phyloP scores from a whole-genome alignment of 2,113 vertebrate genomes.

The Procavia capensis region DNA sequence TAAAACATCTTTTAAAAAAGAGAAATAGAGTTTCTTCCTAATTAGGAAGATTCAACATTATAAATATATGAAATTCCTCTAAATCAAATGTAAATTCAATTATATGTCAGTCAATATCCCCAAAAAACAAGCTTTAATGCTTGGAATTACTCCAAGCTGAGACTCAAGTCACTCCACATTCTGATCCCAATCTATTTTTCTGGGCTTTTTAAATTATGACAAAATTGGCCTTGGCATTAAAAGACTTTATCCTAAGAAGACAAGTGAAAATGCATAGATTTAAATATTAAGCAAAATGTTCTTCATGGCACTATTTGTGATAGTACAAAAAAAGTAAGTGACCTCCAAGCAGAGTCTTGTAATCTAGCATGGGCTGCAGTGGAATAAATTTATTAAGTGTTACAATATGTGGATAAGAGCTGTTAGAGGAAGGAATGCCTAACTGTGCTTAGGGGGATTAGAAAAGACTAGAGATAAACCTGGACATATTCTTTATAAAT shows the following conservation, averaged over 20 bases:
- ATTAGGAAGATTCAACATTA: slow-evolving; percentile 5
- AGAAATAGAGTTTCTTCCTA: background rate
- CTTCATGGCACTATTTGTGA: background rate
- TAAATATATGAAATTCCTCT: background rate
- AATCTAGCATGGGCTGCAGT: background rate
- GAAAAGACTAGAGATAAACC: background rate
- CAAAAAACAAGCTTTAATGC: background rate
- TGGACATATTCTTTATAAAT: background rate
- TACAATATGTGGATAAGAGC: background rate
- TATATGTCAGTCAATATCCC: background rate
- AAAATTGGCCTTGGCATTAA: background rate
- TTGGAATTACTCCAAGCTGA: background rate
- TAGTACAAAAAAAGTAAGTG: background rate
- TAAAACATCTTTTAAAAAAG: background rate
- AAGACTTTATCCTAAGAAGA: slow-evolving; percentile 16
- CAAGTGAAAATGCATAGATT: background rate
- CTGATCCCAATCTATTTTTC: background rate
- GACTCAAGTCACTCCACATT: background rate
- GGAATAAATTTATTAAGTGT: background rate
- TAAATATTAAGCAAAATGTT: background rate
- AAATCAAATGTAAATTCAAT: slow-evolving; percentile 27
- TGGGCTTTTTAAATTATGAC: background rate
- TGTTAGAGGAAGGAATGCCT: background rate
- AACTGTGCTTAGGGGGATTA: background rate
- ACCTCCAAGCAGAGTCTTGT: background rate